Conservation (phyloP, 2,797 vertebrate genomes). For the Sparidentex hasta region DNA sequence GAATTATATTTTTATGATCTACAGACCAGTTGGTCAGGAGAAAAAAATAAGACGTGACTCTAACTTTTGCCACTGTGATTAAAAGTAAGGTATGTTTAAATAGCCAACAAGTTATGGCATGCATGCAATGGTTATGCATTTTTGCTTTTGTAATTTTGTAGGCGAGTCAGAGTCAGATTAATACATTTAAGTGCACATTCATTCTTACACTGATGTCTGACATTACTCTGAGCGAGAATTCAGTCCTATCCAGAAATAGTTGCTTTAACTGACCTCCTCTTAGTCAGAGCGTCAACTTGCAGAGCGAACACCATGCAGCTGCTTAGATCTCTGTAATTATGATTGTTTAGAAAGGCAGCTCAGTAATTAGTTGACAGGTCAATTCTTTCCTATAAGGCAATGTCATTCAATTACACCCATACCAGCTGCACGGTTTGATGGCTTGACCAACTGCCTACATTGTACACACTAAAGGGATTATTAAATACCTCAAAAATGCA, state of each 20-base stretch:
- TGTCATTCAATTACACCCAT: constrained; percentile 59
- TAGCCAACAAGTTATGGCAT: not conserved
- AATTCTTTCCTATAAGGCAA: constrained; percentile 60
- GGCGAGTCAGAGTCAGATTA: not conserved
- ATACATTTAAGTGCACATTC: not conserved
- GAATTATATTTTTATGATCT: not conserved
- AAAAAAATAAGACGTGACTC: not conserved
- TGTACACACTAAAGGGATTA: constrained; percentile 6
- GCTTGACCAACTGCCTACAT: constrained; percentile 17
- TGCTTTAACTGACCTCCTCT: constrained; percentile 41
- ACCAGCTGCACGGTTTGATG: constrained; percentile 64
- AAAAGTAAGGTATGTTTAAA: not conserved
- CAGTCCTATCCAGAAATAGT: constrained; percentile 12
- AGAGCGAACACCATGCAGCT: constrained; percentile 70
- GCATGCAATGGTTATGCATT: too few relatives aligned
- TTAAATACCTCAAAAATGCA: not conserved
- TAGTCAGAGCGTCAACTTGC: constrained; percentile 35
- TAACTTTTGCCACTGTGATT: not conserved
- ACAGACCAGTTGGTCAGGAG: constrained; percentile 1
- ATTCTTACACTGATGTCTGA: constrained; percentile 10
- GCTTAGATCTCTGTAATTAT: constrained; percentile 75
- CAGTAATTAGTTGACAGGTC: constrained; percentile 78
- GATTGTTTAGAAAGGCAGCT: constrained; percentile 64
- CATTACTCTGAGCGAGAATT: not conserved
- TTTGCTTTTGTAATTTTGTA: not conserved